Evolutionary conservation across 2,113 vertebrate species (phyloP).

Genomic region (Taxidea taxus): DNA sequence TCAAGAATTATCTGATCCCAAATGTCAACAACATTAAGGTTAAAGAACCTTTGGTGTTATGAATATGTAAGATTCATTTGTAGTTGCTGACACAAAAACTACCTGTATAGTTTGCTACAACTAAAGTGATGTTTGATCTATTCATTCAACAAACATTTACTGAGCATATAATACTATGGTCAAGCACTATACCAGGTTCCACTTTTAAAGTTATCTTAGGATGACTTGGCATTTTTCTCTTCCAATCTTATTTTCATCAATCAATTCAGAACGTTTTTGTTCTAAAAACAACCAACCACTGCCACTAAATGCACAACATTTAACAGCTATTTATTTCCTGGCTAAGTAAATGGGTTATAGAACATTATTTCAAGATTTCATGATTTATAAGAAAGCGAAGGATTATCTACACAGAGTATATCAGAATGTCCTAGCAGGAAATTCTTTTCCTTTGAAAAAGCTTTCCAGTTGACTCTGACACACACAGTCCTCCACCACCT

Average conservation of each 20-base stretch:
- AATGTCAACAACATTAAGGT: neutral
- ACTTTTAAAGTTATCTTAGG: constrained; percentile 28
- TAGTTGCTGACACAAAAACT: neutral
- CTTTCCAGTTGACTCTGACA: neutral
- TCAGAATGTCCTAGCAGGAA: neutral
- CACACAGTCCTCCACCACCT: neutral
- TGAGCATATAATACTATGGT: neutral
- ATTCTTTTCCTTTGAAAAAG: neutral
- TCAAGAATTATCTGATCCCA: neutral
- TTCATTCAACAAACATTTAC: neutral
- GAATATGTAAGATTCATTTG: neutral
- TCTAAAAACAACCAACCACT: neutral
- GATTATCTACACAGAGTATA: neutral
- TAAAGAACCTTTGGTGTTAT: neutral
- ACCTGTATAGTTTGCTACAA: neutral
- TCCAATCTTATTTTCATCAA: neutral
- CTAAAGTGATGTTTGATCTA: neutral
- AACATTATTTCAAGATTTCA: constrained; percentile 30
- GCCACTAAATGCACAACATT: neutral
- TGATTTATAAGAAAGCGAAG: constrained; percentile 5
- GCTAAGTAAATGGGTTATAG: constrained; percentile 2
- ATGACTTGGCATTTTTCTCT: constrained; percentile 4
- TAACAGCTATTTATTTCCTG: neutral
- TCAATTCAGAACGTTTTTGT: neutral
- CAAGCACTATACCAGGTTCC: neutral